Evolutionary conservation across 1,140 invertebrate genomes (phyloP), one percentile per base, ranked within the genome.

Genomic region (Prorops nasuta): DNA sequence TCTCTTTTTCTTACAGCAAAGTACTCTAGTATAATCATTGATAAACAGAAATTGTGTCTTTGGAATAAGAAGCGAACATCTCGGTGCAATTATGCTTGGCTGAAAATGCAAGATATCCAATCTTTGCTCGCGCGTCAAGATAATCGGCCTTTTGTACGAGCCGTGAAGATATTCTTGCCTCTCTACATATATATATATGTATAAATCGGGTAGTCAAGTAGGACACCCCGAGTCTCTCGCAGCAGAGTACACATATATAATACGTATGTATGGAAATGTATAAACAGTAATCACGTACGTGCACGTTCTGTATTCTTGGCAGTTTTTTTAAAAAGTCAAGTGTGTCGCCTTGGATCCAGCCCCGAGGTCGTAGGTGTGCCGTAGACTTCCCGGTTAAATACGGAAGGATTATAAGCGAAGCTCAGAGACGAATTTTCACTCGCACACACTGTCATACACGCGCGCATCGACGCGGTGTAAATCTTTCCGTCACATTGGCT

Each of bases 301-400:
- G 65, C 66, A 66, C 66, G 62, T 71, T 72, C 67, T 72, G 61
- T 71, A 72, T 72, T 71, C 59, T 66, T 64, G 67, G 68, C 68
- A 71, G 68, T 72, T 70, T 72, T 72, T 71, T 72, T 70, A 72
- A 72, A 72, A 65, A 60, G 48, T 62, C 61, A 66, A 68, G 64
- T n/a, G n/a, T n/a, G n/a, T 67, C 64, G 61, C 64, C 65, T 66
- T 64, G 66, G 66, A 71, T 63, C 67, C 67, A 69, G 67, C 66
- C 63, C 56, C 60, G 61, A 60, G 63, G 60, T 62, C 64, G 53
- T 67, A 63, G 61, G 62, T 60, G n/a, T n/a, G 64, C 60, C 55
- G 58, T 63, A 61, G 48, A 63, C 54, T 60, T 52, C 59, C 58
- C 50, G 57, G 59, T 64, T 67, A 66, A 56, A 51, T 62, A 49